Evolutionary conservation across 2,113 vertebrate species (phyloP).

Genomic region (Thamnaconus septentrionalis): DNA sequence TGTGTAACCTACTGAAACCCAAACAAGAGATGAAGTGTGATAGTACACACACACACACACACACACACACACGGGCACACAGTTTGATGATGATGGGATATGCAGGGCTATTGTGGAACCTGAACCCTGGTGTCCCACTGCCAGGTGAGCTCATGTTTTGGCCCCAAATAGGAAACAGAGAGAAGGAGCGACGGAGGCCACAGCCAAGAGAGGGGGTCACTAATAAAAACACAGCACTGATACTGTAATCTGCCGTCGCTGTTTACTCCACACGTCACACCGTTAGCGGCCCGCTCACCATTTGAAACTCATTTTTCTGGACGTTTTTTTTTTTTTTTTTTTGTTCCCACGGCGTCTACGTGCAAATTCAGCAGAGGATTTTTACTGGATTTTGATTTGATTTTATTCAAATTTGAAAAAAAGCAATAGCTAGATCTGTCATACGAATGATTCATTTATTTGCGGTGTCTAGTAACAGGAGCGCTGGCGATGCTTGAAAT

Average conservation of each 20-base stretch:
- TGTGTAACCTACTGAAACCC: slow-evolving; percentile 79
- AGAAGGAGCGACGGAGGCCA: not conserved
- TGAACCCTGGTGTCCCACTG: slow-evolving; percentile 70
- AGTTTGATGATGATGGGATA: slow-evolving; percentile 28
- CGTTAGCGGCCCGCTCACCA: not conserved
- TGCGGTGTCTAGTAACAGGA: too few relatives aligned
- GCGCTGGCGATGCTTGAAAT: too few relatives aligned
- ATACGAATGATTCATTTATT: too few relatives aligned
- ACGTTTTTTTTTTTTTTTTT: too few relatives aligned
- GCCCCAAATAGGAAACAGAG: slow-evolving; percentile 30
- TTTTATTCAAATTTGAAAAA: too few relatives aligned
- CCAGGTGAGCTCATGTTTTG: slow-evolving; percentile 74
- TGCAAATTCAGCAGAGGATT: too few relatives aligned
- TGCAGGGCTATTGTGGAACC: slow-evolving; percentile 74
- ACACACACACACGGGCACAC: slow-evolving; percentile 27
- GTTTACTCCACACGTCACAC: too few relatives aligned
- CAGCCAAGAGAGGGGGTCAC: slow-evolving; percentile 8
- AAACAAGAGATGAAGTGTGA: slow-evolving; percentile 79
- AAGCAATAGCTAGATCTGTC: too few relatives aligned
- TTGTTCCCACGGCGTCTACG: too few relatives aligned
- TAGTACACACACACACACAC: slow-evolving; percentile 49
- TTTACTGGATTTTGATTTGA: too few relatives aligned
- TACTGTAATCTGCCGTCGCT: slow-evolving; percentile 10
- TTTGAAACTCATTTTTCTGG: too few relatives aligned
- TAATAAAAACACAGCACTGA: slow-evolving; percentile 29